Evolutionary conservation across 37 sponge, comb jelly and placozoan species (phyloP).

Genomic region (Dysidea cf. avara): DNA sequence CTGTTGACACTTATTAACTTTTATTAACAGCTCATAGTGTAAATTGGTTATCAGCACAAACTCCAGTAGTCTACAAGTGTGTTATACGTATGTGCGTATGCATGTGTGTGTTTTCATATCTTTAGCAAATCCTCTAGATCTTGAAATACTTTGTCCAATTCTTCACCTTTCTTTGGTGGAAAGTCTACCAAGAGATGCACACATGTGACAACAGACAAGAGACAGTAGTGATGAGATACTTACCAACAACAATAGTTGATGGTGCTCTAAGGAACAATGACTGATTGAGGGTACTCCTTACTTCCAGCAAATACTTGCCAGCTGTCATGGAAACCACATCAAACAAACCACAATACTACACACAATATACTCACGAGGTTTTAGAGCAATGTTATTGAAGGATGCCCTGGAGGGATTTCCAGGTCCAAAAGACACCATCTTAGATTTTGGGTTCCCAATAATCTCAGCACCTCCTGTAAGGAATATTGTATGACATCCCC

Average conservation of each 20-base stretch:
- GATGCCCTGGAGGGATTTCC: constrained; percentile 55
- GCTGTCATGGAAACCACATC: constrained; percentile 35
- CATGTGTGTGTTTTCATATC: constrained; percentile 24
- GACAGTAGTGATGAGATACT: constrained; percentile 17
- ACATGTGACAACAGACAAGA: neutral
- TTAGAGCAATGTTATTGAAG: constrained; percentile 53
- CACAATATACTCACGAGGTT: constrained; percentile 58
- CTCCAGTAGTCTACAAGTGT: neutral
- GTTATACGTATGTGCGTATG: neutral
- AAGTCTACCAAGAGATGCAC: constrained; percentile 12
- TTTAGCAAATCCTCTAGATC: constrained; percentile 70
- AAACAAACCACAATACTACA: neutral
- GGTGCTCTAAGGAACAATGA: constrained; percentile 20
- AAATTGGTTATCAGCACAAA: too few species aligned
- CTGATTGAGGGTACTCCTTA: constrained; percentile 42
- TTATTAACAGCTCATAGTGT: too few species aligned
- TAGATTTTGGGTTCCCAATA: constrained; percentile 15
- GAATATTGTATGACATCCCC: too few species aligned
- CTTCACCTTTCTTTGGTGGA: constrained; percentile 56
- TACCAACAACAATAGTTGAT: constrained; percentile 55
- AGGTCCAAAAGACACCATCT: constrained; percentile 43
- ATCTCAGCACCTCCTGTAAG: constrained; percentile 45
- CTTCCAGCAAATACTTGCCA: constrained; percentile 66
- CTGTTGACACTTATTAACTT: too few species aligned
- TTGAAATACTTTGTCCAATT: constrained; percentile 68